Base-by-base conservation (phyloP, 2,888 invertebrate genomes). In the Napeogenes sylphis region DNA sequence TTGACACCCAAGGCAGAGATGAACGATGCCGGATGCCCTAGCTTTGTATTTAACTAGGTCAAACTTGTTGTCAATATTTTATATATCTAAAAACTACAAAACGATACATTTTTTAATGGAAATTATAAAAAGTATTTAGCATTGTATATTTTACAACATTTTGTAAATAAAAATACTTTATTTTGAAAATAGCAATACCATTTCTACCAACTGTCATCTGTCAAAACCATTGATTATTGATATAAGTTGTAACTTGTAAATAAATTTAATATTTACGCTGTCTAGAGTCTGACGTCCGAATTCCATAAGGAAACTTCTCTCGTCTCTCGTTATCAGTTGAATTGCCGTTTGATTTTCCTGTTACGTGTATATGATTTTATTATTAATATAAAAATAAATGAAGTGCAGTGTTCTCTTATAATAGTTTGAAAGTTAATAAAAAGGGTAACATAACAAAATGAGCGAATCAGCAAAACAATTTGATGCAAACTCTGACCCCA, bases 1-100 rank as follows among this genome's bases (percentile, higher is more conserved):
- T 82, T 84, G 82, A 82, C 80, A 83, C 78, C 77, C 76, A 64
- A 70, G 59, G 67, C 78, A 81, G 75, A 80, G 79, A 80, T 76
- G 74, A 76, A 38, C 58, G 65, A 66, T 65, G 68, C 42, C 42
- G 42, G 42, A 42, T 42, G 42, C 10, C 42, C 42, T 42, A 46
- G 2, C 57, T 62, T 61, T 55, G 21, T 21, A 54, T 54, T 45
- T 62, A 58, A 63, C 47, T 68, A 59, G 61, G 66, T 62, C 66
- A 64, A 63, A 63, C 56, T 55, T 47, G 51, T 51, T 51, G 30
- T 51, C 6, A 51, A 30, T 30, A 51, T 51, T 51, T 51, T 51
- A 8, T n/a, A 51, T 30, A 8, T 30, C 5, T 51, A 51, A 10
- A 30, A 30, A 30, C 30, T 12, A 0, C 3, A 8, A 42, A 42